Base-by-base conservation (phyloP, 2,797 vertebrate species). In the Gymnoscopelus braueri region DNA sequence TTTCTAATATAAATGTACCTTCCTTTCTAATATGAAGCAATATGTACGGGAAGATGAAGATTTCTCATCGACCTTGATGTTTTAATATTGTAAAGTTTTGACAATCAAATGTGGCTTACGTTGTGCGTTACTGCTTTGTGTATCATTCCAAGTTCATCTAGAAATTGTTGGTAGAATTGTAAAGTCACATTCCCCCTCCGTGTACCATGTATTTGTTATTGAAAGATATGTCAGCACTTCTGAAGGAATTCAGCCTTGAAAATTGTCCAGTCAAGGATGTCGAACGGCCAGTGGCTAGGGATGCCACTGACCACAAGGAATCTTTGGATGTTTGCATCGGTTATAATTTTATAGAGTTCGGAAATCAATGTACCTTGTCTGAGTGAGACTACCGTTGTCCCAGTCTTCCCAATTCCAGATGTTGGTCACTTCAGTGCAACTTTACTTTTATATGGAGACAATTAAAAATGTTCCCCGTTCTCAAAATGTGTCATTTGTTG, bases 141-240 rank as follows among this genome's bases (percentile, higher is more conserved):
- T 15, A 35, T 71, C 19, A 52, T 64, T 65, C 49, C 60, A 39
- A 5, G 5, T 49, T 15, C 32, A 44, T 52, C 9, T 56, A 47
- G 7, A 44, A 68, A 69, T 44, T 35, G 14, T 60, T 62, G 23
- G 7, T 11, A 8, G 12, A 44, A 44, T 39, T 60, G 58, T 58
- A 60, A 63, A 58, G 7, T 60, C 0, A 4, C 13, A 8, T 64
- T 60, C 13, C 47, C 55, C 12, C 51, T 13, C 29, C 29, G 60
- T 49, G 75, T 77, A 62, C 70, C 71, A 54, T 67, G 67, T 72
- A 74, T 48, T 53, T 74, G 63, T 63, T 56, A 24, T 69, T 64
- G 64, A 83, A 78, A 76, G 79, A 83, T 75, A 49, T 78, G 69
- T 84, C 13, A 59, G 23, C 39, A 65, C 5, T 59, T 47, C 23